Evolutionary conservation across 2,888 invertebrate genomes (phyloP), one percentile per base, ranked within the genome.

Genomic region (Leptopilina drosophilae): DNA sequence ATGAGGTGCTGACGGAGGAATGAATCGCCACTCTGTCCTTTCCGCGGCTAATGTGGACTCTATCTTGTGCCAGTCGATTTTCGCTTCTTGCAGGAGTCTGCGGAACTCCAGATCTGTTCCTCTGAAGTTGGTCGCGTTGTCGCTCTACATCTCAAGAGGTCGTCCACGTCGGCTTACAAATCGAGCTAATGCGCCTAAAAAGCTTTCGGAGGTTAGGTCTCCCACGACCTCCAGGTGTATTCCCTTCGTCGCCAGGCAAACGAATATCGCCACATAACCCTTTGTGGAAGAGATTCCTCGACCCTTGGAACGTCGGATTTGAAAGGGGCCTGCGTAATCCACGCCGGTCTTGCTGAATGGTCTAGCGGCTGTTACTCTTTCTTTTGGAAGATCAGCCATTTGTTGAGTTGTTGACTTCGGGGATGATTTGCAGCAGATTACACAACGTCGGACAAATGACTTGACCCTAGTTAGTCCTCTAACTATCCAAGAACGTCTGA

Each of bases 291-390:
- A 33, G 6, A 76, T 26, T 0, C 84, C 81, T 8, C 81, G 78
- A 0, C 82, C 82, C 33, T 79, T 77, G 5, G 80, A 65, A 2
- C 62, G 33, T 1, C 73, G 76, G 14, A 82, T 56, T 4, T 26
- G 20, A 40, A 85, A 15, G 0, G 80, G 84, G 0, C 83, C 81
- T 0, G 82, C 79, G 26, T 82, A 81, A 56, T 84, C 82, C 0
- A 84, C 20, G 0, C 81, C 81, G 0, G 75, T 42, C 0, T 7
- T 15, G 1, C 56, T 5, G 15, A 83, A 84, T 0, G 81, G 65
- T 9, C 78, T 67, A 0, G 79, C n/a, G 42, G 49, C 79, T 67
- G 15, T 11, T 11, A 8, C 20, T 20, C 20, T 20, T 20, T 20
- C 20, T 20, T 20, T 20, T 20, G 20, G 20, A 20, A 20, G 20